Evolutionary conservation across 2,113 vertebrate species (phyloP).

Genomic region (Prolemur simus): DNA sequence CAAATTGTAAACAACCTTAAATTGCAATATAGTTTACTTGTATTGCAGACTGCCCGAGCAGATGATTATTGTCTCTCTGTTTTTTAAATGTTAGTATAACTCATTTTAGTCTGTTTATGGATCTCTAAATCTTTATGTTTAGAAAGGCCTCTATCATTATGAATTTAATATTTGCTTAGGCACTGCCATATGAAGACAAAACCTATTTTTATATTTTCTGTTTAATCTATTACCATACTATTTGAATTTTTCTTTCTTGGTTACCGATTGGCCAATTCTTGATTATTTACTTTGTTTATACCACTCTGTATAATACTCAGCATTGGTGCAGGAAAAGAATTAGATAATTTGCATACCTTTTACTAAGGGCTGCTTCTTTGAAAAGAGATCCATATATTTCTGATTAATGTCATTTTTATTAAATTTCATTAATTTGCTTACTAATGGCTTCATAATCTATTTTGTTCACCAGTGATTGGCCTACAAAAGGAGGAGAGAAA

Average conservation of each 20-base stretch:
- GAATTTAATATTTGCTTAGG: neutral
- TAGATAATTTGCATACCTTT: neutral
- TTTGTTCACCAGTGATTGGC: neutral
- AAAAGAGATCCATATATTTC: neutral
- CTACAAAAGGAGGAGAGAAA: neutral
- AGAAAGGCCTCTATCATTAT: neutral
- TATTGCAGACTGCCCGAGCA: accelerated
- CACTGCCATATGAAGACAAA: neutral
- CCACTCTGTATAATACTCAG: neutral
- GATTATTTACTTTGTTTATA: neutral
- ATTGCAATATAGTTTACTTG: neutral
- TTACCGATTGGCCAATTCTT: neutral
- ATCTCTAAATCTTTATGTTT: neutral
- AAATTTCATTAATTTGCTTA: neutral
- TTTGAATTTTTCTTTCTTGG: neutral
- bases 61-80: neutral
- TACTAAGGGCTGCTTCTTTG: neutral
- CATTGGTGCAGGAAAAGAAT: neutral
- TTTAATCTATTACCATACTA: neutral
- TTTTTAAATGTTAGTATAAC: neutral
- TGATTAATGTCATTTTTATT: neutral
- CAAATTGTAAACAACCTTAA: neutral
- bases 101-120: neutral
- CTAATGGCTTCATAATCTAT: neutral
- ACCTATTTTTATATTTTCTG: neutral